Conservation (phyloP, 2,797 vertebrate species). For the Phylloscopus collybita region DNA sequence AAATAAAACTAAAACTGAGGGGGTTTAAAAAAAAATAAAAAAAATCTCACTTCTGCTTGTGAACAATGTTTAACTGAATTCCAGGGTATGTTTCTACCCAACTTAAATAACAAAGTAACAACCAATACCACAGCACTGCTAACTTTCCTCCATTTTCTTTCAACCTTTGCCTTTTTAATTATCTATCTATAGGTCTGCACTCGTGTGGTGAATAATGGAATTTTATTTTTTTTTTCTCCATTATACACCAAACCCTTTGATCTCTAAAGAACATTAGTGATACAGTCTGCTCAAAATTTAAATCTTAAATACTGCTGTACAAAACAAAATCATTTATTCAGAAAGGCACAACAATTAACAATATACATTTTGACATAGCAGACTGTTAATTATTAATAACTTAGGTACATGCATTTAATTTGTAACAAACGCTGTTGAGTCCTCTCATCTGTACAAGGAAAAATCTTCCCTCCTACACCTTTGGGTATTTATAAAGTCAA, state of each 20-base stretch:
- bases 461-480: constrained; percentile 65
- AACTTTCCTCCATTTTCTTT: not conserved
- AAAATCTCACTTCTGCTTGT: not conserved
- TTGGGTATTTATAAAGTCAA: constrained; percentile 50
- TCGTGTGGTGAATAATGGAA: not conserved
- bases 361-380: constrained; percentile 63
- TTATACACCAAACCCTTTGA: constrained; percentile 21
- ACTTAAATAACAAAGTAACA: not conserved
- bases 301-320: constrained; percentile 17
- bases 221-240: not conserved
- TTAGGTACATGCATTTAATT: constrained; percentile 45
- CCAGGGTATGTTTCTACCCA: not conserved
- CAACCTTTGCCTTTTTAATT: not conserved
- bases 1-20: not conserved
- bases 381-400: constrained; percentile 75
- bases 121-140: not conserved
- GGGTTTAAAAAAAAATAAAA: not conserved
- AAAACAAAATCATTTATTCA: constrained; percentile 54
- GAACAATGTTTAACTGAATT: not conserved
- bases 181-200: not conserved
- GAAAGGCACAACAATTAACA: constrained; percentile 72
- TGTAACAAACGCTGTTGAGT: constrained; percentile 59
- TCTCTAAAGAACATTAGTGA: constrained; percentile 34
- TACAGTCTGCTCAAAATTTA: not conserved
- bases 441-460: constrained; percentile 43